Percentiles rank a stretch among this genome's conserved stretches.
Evolutionary conservation across 2,113 vertebrate species (phyloP).

Genomic region (Parus major): DNA sequence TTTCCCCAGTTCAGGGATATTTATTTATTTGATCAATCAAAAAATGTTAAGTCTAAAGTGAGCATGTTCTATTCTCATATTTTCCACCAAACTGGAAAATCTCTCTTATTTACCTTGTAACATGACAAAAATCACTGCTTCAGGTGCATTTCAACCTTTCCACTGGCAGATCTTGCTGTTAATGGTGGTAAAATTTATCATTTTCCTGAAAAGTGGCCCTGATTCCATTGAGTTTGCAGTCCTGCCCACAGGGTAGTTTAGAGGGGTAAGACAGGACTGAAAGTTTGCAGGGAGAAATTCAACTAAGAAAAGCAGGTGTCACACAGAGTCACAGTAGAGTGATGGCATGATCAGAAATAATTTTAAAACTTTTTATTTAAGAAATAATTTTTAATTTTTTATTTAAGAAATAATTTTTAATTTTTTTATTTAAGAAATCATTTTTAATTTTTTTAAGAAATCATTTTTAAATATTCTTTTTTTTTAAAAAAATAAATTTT

Average conservation of each 20-base stretch:
- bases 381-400: no score
- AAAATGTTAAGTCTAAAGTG: not conserved
- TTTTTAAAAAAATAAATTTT: not conserved
- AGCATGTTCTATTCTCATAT: not conserved
- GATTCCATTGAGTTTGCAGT: not conserved
- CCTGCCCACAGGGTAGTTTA: not conserved
- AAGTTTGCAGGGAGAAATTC: not conserved
- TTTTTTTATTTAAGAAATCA: no score
- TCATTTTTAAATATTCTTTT: no score
- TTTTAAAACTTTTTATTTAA: no score
- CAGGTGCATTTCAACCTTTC: not conserved
- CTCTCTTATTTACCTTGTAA: not conserved
- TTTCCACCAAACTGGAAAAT: not conserved
- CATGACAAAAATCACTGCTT: not conserved
- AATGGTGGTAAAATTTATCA: not conserved
- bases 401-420: no score
- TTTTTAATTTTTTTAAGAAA: no score
- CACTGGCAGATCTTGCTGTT: not conserved
- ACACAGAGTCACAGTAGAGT: accelerated
- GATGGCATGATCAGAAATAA: not conserved
- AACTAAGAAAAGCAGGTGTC: not conserved
- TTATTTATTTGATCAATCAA: not conserved
- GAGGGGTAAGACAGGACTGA: not conserved
- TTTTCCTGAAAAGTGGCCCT: not conserved
- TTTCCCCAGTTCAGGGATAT: not conserved